These are phyloP conservation scores for Nephrotoma flavescens DNA, from an alignment of 2,888 invertebrate genomes.

Conservation along the genomic window DNA sequence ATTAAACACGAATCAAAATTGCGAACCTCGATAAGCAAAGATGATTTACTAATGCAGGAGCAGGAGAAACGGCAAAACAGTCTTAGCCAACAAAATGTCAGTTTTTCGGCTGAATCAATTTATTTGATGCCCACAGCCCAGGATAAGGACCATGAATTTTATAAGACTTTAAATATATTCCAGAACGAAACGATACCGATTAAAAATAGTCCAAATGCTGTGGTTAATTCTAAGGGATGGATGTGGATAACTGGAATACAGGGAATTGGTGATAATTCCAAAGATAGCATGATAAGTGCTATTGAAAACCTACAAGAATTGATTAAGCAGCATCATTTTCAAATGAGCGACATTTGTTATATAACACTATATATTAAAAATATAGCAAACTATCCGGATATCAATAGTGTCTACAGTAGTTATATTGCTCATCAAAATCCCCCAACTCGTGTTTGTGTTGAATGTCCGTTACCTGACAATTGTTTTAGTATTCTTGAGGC, in stretches of 20 bases:
- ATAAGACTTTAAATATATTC: constrained; percentile 31
- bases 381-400: constrained; percentile 60
- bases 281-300: constrained; percentile 52
- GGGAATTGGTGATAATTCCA: constrained; percentile 49
- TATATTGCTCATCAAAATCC: constrained; percentile 64
- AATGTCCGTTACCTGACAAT: constrained; percentile 54
- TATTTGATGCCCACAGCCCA: constrained; percentile 14
- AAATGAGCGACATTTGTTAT: constrained; percentile 55
- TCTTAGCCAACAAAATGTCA: background rate
- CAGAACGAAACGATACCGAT: constrained; percentile 44
- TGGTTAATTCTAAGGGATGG: constrained; percentile 63
- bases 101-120: background rate
- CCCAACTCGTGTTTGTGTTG: constrained; percentile 74
- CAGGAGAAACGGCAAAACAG: constrained; percentile 24
- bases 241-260: constrained; percentile 69
- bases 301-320: constrained; percentile 52
- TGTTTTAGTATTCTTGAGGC: constrained; percentile 67
- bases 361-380: constrained; percentile 73
- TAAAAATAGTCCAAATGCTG: constrained; percentile 44
- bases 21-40: constrained; percentile 31
- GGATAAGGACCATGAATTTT: background rate
- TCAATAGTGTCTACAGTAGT: constrained; percentile 65
- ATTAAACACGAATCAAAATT: constrained; percentile 36
- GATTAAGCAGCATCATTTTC: constrained; percentile 25
- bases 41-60: constrained; percentile 21